phyloP scores from a whole-genome alignment of 2,113 vertebrate species.

The Esox niger region DNA sequence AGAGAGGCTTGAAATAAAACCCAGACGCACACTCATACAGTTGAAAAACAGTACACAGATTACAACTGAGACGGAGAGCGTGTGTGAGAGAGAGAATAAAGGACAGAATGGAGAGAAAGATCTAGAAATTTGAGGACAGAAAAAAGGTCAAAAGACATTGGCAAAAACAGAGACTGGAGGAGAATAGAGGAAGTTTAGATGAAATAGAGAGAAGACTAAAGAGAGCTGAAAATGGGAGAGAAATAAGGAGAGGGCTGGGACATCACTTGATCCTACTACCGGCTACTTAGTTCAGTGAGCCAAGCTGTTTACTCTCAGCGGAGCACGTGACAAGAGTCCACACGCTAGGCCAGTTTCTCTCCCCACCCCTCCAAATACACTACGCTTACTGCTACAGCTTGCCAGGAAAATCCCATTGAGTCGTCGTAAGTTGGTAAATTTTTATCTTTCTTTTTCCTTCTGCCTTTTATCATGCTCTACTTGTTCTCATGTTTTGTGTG shows the following conservation, averaged over 20 bases:
- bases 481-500: too few species aligned
- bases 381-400: not conserved
- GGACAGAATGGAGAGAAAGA: not conserved
- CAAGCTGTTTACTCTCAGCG: slow-evolving; percentile 48
- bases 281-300: slow-evolving; percentile 37
- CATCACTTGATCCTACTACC: slow-evolving; percentile 36
- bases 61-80: slow-evolving; percentile 32
- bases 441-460: too few species aligned
- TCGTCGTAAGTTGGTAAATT: too few species aligned
- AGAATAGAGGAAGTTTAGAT: not conserved
- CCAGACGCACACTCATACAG: slow-evolving; percentile 28
- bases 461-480: too few species aligned
- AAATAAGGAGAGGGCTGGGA: slow-evolving; percentile 11
- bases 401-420: slow-evolving; percentile 1
- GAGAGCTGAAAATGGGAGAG: slow-evolving; percentile 2
- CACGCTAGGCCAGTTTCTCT: slow-evolving; percentile 30
- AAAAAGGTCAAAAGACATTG: too few species aligned
- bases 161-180: not conserved
- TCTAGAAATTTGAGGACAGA: not conserved
- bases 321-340: slow-evolving; percentile 33
- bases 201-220: not conserved
- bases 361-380: slow-evolving; percentile 9
- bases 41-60: slow-evolving; percentile 62
- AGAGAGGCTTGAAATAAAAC: slow-evolving; percentile 39
- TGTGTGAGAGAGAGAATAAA: not conserved